Evolutionary conservation across 30 jellyfish, hydroid and myxozoan genomes (phyloP).

Genomic region (Aurelia sp.): DNA sequence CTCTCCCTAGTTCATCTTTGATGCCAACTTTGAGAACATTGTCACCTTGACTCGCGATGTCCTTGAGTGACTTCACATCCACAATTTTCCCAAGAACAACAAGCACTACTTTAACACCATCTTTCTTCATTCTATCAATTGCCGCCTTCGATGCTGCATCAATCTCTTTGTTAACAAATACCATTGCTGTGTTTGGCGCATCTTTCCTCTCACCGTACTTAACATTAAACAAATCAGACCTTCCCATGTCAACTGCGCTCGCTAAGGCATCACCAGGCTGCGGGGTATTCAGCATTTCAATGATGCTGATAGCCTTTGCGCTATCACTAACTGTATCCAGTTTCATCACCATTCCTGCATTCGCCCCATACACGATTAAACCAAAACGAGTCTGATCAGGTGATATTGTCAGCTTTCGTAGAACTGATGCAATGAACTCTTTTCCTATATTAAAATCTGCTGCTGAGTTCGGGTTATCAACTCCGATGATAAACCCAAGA

Average conservation of each 20-base stretch:
- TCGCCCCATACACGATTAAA: conserved; percentile 36
- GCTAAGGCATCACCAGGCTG: conserved; percentile 29
- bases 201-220: conserved; percentile 56
- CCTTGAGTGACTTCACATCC: background rate
- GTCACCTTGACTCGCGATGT: conserved; percentile 3
- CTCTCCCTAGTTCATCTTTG: background rate
- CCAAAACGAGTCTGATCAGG: conserved; percentile 45
- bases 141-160: conserved; percentile 3
- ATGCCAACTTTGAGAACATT: background rate
- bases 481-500: conserved; percentile 75
- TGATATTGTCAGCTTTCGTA: conserved; percentile 24
- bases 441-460: conserved; percentile 19
- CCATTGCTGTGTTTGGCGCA: conserved; percentile 61
- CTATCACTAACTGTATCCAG: background rate
- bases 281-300: background rate
- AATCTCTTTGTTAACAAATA: conserved; percentile 45
- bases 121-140: background rate
- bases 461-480: conserved; percentile 32
- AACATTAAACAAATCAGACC: conserved; percentile 17
- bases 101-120: conserved; percentile 47
- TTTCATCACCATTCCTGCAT: conserved; percentile 40
- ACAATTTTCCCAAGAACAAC: conserved; percentile 10
- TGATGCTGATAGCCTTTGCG: background rate
- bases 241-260: conserved; percentile 44
- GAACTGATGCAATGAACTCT: background rate